Evolutionary conservation across 2,797 vertebrate species (phyloP), one percentile per base, ranked within the genome.

Genomic region (Pantherophis vulpinus): DNA sequence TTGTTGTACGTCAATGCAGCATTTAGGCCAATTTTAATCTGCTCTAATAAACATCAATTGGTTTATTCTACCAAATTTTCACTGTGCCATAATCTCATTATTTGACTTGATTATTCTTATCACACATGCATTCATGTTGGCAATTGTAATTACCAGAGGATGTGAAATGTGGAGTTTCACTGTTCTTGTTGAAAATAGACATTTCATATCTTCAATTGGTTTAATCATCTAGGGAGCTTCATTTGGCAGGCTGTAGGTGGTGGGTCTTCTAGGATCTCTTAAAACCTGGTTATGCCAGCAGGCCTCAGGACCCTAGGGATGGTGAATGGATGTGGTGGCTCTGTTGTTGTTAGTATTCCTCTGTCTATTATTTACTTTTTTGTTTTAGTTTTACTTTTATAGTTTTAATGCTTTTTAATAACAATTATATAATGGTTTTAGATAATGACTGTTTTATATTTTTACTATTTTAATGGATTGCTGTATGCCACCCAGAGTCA

Each of bases 81-180:
- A 1, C 7, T 92, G 37, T 88, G 58, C 25, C 32, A 91, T 91
- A 60, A 91, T 25, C 94, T 95, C 89, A 90, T 89, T 95, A 96
- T 95, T 97, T 96, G 89, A 90, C 58, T 47, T 93, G 61, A 87
- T 70, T 70, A 94, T 60, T 92, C 91, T 87, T 93, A 95, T 92
- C 94, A 23, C n/a, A 11, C 93, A 74, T 93, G 86, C 74, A 5
- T 93, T 96, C 94, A 95, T 96, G 54, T 90, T 42, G 88, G 88
- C 88, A 83, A 86, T 94, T 87, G 66, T 89, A 42, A 3, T 0
- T 5, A 59, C 5, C 56, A 58, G 47, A 25, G 42, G 29, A 37
- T 60, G 47, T 54, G 13, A 90, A 70, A 47, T 37, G 2, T 8
- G 11, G 27, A 66, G 37, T 47, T 87, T 70, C 86, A 70, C 14